Percentiles rank a stretch among this genome's conserved stretches.
These are phyloP conservation scores for Eremophila alpestris DNA, from an alignment of 2,797 vertebrate species.

Conservation along the genomic window DNA sequence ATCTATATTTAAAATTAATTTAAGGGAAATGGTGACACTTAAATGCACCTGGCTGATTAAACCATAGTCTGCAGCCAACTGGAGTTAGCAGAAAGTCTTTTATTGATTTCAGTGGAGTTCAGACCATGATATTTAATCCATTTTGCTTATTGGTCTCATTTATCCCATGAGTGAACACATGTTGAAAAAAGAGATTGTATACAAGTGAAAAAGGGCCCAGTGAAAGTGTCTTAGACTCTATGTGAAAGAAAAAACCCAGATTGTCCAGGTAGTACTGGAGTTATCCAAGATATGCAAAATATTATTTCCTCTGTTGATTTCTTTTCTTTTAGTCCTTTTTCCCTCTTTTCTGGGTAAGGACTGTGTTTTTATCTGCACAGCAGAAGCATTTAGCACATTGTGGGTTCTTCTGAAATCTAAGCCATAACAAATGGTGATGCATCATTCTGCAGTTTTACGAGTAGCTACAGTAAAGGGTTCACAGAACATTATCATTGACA, in stretches of 20 bases:
- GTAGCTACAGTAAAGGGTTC: background rate
- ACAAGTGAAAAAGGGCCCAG: background rate
- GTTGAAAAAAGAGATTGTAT: background rate
- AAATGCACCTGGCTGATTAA: slow-evolving; percentile 18
- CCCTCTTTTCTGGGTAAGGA: background rate
- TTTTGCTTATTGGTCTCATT: slow-evolving; percentile 29
- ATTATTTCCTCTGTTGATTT: background rate
- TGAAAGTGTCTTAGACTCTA: background rate
- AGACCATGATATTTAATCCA: slow-evolving; percentile 36
- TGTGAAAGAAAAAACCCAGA: background rate
- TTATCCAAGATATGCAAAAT: background rate
- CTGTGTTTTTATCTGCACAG: background rate
- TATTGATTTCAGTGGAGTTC: slow-evolving; percentile 24
- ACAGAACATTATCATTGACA: background rate
- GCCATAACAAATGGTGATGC: background rate
- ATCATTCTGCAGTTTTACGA: background rate
- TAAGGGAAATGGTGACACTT: background rate
- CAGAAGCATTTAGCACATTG: background rate
- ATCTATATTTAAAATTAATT: slow-evolving; percentile 24
- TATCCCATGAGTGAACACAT: background rate
- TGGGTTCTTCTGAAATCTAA: background rate
- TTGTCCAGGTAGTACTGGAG: background rate
- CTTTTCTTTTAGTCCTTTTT: background rate
- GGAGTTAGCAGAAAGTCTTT: slow-evolving; percentile 10
- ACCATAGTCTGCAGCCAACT: background rate